Evolutionary conservation across 2,888 invertebrate species (phyloP).

Genomic region (Agrochola macilenta): DNA sequence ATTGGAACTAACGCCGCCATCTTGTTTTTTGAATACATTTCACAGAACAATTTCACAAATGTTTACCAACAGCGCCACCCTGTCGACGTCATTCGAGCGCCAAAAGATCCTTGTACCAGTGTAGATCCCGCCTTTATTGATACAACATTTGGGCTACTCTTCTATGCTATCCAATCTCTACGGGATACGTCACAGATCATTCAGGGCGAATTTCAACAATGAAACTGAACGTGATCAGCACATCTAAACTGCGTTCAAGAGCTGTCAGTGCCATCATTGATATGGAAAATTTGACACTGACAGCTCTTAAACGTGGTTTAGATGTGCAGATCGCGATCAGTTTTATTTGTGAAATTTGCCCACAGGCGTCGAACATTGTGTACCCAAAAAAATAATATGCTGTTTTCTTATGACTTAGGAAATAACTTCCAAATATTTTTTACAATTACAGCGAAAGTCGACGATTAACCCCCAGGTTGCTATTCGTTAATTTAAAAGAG

Average conservation of each 20-base stretch:
- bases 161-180: slow-evolving; percentile 28
- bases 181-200: slow-evolving; percentile 33
- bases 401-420: background rate
- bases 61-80: background rate
- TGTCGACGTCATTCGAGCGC: background rate
- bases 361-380: slow-evolving; percentile 13
- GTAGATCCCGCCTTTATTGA: slow-evolving; percentile 13
- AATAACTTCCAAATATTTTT: background rate
- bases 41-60: background rate
- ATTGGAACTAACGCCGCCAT: background rate
- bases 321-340: too few relatives aligned
- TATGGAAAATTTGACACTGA: too few relatives aligned
- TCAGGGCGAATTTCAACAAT: too few relatives aligned
- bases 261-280: too few relatives aligned
- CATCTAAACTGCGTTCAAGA: too few relatives aligned
- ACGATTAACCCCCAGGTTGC: background rate
- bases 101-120: background rate
- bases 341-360: too few relatives aligned
- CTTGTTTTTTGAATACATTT: background rate
- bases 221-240: too few relatives aligned
- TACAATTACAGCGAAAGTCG: background rate
- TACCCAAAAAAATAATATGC: slow-evolving; percentile 13
- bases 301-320: too few relatives aligned
- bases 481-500: background rate
- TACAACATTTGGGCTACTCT: slow-evolving; percentile 38